Base-by-base conservation (phyloP, 2,113 vertebrate genomes). In the Poeciliopsis occidentalis region DNA sequence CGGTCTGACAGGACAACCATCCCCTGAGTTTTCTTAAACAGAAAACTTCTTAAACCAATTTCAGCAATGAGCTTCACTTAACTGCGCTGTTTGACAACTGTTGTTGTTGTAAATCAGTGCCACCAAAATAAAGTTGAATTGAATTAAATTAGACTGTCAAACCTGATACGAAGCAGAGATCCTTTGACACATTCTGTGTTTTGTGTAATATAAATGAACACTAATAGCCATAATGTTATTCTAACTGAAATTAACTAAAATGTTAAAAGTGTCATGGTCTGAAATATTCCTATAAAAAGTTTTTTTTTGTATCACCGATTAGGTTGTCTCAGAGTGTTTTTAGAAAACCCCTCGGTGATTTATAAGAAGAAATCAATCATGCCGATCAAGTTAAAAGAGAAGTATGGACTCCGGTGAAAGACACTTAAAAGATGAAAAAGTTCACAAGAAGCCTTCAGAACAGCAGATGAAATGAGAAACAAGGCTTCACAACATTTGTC, bases 401-500 rank as follows among this genome's bases (percentile, higher is more conserved):
- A 94, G 94, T 93, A 94, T 93, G 93, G 92, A 91, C 87, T 79
- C 71, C 68, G 81, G 67, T 63, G 73, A 75, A 78, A 84, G 76
- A 89, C 89, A 91, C 94, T 94, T 94, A 94, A 91, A 94, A 82
- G 76, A 71, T 64, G 64, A 74, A 71, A 44, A 69, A 80, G 64
- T 81, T 73, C 4, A 83, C 81, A 69, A 24, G 80, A 82, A 71
- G 76, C 75, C 82, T 90, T 60, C 71, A 85, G 77, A 30, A 66
- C 85, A 85, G 51, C 47, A 71, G 44, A 89, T 88, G 82, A 84
- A 83, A 90, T 91, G 87, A 82, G 75, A 81, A 67, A 69, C 62
- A 64, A 86, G 62, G 72, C 90, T 95, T 95, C 92, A 93, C 93
- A 94, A 91, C 70, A 80, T 70, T 69, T 75, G 88, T 91, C 90